Base-by-base conservation (phyloP, 2,113 vertebrate species). In the Phoenicopterus ruber region DNA sequence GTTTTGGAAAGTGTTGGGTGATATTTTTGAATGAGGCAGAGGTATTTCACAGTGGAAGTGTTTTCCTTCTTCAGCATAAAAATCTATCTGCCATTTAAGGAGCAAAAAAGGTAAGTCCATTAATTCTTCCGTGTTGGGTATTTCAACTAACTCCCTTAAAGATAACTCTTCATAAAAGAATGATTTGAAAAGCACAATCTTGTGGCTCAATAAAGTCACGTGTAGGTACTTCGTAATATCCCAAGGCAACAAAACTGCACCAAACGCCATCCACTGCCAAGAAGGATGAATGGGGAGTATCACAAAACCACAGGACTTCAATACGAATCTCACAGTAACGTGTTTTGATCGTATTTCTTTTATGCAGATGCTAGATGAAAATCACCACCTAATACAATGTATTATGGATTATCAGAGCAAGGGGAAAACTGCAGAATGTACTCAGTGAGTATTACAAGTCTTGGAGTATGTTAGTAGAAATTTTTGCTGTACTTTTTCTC, bases 371-470 rank as follows among this genome's bases (percentile, higher is more conserved):
- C 98, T 99, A 97, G 99, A 99, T 95, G 99, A 99, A 98, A 99
- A 99, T 94, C 98, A 99, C 94, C 99, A 99, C 94, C 98, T 99
- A 97, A 99, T 99, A 97, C 99, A 99, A 88, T 99, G 99, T 96
- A 99, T 99, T 96, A 99, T 99, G 99, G 99, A 99, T 94, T 99
- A 99, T 97, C 99, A 99, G 98, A 99, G 99, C 98, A 99, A 99
- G 97, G 99, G 99, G 71, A 99, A 99, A 98, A 99, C 99, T 4
- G 98, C 99, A 55, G 99, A 99, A 98, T 99, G 99, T 96, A 98
- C 99, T 92, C 99, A 99, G 99, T 99, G 96, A 98, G 99, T 99
- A 93, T 96, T 34, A n/a, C 0, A 1, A 69, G 52, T 36, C 65
- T 42, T 16, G 69, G 67, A 73, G 38, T 26, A 34, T 17, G 55